Evolutionary conservation across 2,888 invertebrate species (phyloP), one percentile per base, ranked within the genome.

Genomic region (Pristionchus fissidentatus): DNA sequence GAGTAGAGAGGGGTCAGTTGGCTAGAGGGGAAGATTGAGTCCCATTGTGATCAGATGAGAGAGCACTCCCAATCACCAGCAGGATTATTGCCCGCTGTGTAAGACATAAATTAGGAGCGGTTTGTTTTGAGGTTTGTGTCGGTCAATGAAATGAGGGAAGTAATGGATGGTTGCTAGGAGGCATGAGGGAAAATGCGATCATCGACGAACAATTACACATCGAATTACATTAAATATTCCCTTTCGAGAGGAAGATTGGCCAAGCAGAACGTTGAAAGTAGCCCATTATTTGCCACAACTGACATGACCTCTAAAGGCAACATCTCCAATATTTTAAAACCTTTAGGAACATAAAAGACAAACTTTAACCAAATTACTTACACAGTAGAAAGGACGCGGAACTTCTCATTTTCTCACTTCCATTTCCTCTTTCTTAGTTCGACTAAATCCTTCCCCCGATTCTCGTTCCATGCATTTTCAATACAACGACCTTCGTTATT

Each of bases 1-100:
- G 41, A n/a, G 35, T 66, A 38, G n/a, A 70, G 55, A 55, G 70
- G 66, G 66, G 60, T 66, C 66, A 66, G 60, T 49, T 81, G 66
- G 60, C 55, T 60, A 81, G 38, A 19, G 38, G 41, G 73, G 32
- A n/a, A 60, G 60, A n/a, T 26, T 60, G 41, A 35, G 7, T 22
- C 41, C 46, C 81, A 81, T 43, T 49, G 75, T 49, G 75, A 77
- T 46, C 46, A 32, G 49, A 49, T 15, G 19, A 49, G 49, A 49
- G 49, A 49, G 49, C 13, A 49, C 13, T 49, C 49, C 10, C 13
- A 49, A 49, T n/a, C n/a, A n/a, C n/a, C n/a, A n/a, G 29, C 62
- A 26, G n/a, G 19, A 70, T 70, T 70, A 70, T 43, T 70, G 4
- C n/a, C n/a, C n/a, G n/a, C n/a, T 22, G 70, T 70, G 70, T 70